phyloP scores from a whole-genome alignment of 2,797 vertebrate genomes.

The Macropus fuliginosus region DNA sequence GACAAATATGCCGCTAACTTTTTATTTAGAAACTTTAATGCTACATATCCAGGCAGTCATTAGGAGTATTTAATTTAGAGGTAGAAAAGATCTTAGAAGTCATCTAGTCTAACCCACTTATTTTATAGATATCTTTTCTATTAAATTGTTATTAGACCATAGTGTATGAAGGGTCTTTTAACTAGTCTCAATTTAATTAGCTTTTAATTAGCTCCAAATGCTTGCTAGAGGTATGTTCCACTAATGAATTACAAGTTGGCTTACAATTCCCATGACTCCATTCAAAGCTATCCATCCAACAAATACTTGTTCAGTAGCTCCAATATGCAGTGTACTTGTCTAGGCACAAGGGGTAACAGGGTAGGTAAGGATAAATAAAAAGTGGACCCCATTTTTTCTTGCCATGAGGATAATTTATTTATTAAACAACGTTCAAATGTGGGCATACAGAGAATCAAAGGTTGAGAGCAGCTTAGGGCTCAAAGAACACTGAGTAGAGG shows the following conservation, averaged over 20 bases:
- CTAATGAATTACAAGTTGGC: neutral
- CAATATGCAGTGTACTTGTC: neutral
- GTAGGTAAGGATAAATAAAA: neutral
- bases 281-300: neutral
- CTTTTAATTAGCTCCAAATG: slow-evolving; percentile 8
- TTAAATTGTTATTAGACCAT: slow-evolving; percentile 53
- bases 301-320: neutral
- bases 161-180: neutral
- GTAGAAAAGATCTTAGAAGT: neutral
- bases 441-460: neutral
- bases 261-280: neutral
- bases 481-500: neutral
- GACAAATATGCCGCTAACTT: neutral
- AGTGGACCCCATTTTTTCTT: neutral
- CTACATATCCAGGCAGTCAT: neutral
- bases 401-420: neutral
- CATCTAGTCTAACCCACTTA: neutral
- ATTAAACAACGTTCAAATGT: neutral
- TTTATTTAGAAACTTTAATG: neutral
- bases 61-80: neutral
- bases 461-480: neutral
- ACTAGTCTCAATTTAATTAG: slow-evolving; percentile 50
- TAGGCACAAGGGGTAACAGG: neutral
- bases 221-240: slow-evolving; percentile 20
- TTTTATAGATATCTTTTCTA: slow-evolving; percentile 10